Evolutionary conservation across 2,888 invertebrate species (phyloP).

Genomic region (Megalurothrips usitatus): DNA sequence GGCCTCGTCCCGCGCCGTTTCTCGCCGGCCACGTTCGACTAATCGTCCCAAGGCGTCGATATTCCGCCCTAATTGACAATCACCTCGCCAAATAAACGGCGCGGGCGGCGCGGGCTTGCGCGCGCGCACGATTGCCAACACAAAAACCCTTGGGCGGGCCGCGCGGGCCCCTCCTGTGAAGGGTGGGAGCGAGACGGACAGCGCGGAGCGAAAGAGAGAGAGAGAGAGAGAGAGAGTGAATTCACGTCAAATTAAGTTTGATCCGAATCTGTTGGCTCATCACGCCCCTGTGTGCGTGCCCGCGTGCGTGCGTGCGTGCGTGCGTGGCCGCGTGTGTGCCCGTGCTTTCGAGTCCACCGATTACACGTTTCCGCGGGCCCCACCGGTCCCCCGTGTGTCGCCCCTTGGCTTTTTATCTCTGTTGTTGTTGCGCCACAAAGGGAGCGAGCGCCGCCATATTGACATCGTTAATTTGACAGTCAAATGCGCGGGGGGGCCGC

Average conservation of each 20-base stretch:
- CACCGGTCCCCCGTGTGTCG: too few relatives aligned
- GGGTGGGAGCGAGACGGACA: neutral
- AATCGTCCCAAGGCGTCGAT: too few relatives aligned
- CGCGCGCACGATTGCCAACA: too few relatives aligned
- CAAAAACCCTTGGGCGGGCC: too few relatives aligned
- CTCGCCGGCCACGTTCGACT: too few relatives aligned
- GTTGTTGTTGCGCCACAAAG: too few relatives aligned
- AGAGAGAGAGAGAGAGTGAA: neutral
- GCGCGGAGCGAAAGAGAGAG: neutral
- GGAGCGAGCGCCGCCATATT: neutral
- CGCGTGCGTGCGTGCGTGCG: neutral
- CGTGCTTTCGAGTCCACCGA: neutral
- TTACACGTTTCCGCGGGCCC: too few relatives aligned
- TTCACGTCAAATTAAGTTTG: slow-evolving; percentile 12
- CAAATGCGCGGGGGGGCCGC: neutral
- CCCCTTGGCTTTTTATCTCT: too few relatives aligned
- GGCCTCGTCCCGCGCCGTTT: too few relatives aligned
- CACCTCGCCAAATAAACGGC: neutral
- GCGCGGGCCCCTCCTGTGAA: neutral
- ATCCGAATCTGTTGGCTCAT: neutral
- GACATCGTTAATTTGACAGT: neutral
- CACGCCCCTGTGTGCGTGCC: neutral
- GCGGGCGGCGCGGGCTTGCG: too few relatives aligned
- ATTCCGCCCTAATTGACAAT: neutral
- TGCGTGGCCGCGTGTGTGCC: neutral